A percentile compares a stretch with the other conserved stretches of the same genome.
These are phyloP conservation scores for Phyllotis vaccarum DNA, from an alignment of 2,797 vertebrate species.

Conservation along the genomic window DNA sequence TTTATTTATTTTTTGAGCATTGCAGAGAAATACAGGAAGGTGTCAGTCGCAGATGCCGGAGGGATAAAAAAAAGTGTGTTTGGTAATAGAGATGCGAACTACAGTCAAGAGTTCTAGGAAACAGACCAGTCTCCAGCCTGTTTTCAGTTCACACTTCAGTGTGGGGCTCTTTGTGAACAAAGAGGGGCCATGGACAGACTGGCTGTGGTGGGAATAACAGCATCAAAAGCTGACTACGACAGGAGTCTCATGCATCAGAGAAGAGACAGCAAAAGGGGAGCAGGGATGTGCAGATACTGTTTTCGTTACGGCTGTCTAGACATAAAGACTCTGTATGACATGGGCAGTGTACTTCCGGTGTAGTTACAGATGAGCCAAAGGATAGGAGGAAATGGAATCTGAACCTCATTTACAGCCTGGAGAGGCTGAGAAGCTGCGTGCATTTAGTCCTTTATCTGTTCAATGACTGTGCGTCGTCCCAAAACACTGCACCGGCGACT, in stretches of 20 bases:
- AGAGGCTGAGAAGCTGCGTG: not conserved
- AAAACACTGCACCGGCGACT: not conserved
- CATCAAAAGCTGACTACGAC: too few relatives aligned
- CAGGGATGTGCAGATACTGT: not conserved
- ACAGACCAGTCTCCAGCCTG: not conserved
- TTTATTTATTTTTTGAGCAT: not conserved
- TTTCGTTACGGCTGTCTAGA: not conserved
- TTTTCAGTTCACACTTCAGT: not conserved
- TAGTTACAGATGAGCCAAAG: not conserved
- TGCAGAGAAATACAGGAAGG: not conserved
- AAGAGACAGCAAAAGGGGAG: accelerated
- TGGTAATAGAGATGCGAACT: not conserved
- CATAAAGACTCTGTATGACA: not conserved
- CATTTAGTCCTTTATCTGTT: not conserved
- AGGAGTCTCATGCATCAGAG: not conserved
- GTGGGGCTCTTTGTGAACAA: not conserved
- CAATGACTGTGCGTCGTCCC: not conserved
- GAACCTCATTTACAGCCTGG: not conserved
- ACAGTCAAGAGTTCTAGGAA: not conserved
- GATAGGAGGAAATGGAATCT: not conserved
- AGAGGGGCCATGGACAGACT: not conserved
- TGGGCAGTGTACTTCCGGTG: not conserved
- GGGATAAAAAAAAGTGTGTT: not conserved
- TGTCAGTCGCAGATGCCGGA: not conserved
- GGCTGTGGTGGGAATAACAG: too few relatives aligned